Base-by-base conservation (phyloP, 2,888 invertebrate genomes). In the Ichneumoninae sp. region DNA sequence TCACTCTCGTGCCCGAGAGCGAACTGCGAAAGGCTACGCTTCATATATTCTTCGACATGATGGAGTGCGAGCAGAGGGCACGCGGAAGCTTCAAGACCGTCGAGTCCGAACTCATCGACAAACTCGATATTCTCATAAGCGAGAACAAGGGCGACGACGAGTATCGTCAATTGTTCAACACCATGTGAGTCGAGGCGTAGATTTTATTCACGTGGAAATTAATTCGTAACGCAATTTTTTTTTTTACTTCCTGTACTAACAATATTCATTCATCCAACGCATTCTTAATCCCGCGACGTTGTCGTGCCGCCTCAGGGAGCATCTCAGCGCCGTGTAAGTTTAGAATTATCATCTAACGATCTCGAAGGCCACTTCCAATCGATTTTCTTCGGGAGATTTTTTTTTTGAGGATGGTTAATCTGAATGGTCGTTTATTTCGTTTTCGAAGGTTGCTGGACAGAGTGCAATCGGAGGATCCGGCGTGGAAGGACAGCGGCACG, bases 121-220 rank as follows among this genome's bases (percentile, higher is more conserved):
- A 98, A 92, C 94, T 98, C 88, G 99, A 99, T 94, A 97, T 98
- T 86, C 94, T 98, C 36, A 97, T 99, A 66, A 98, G 98, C 82
- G 97, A 98, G 91, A 98, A 98, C 93, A 98, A 98, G 92, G 98
- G 98, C 0, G 98, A 99, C 90, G 97, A 98, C 91, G 98, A 98
- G 91, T 99, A 98, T 92, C 95, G 98, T 83, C 96, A 97, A 85
- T 95, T 99, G n/a, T 99, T 99, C 93, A 97, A 98, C 91, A 97
- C 98, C 76, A 98, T 98, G 98, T 98, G 95, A 97, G 98, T 97
- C 88, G 62, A 70, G 30, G 30, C 30, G 62, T 47, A 33, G 57
- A 54, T 40, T 74, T 80, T 0, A 47, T 3, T 47, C 79, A 54
- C 4, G 19, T 44, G 44, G 47, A 54, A 62, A 79, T 70, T 19